phyloP scores from a whole-genome alignment of 2,113 vertebrate genomes.

The Paralichthys olivaceus region DNA sequence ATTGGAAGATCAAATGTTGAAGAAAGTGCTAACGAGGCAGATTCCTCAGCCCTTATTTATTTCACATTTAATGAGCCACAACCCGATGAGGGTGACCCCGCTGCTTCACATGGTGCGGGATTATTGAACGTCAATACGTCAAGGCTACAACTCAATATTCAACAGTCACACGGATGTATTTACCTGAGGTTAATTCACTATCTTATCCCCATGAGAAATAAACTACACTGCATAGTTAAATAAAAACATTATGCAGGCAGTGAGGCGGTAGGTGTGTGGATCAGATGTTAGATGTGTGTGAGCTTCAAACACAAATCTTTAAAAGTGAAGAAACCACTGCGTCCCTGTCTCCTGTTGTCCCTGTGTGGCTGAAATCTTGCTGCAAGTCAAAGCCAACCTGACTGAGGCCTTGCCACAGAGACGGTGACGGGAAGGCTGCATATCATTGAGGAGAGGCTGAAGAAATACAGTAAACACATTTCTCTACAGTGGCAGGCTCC shows the following conservation, averaged over 20 bases:
- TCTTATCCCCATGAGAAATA: slow-evolving; percentile 47
- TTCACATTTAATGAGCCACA: slow-evolving; percentile 67
- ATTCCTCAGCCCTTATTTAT: slow-evolving; percentile 33
- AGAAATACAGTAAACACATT: slow-evolving; percentile 19
- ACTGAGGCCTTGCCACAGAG: slow-evolving; percentile 21
- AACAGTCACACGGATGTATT: slow-evolving; percentile 58
- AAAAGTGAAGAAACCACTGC: slow-evolving; percentile 18
- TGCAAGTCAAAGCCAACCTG: slow-evolving; percentile 53
- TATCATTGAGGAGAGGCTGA: slow-evolving; percentile 35
- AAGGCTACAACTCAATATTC: slow-evolving; percentile 66
- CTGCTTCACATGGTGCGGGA: slow-evolving; percentile 38
- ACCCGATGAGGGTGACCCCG: slow-evolving; percentile 55
- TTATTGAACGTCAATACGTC: slow-evolving; percentile 62
- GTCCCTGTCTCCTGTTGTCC: slow-evolving; percentile 13
- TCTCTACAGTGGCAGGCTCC: slow-evolving; percentile 18
- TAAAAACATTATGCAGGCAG: neutral
- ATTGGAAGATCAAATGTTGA: slow-evolving; percentile 57
- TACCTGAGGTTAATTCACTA: slow-evolving; percentile 58
- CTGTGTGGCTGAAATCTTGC: slow-evolving; percentile 22
- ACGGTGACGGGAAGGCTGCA: slow-evolving; percentile 4
- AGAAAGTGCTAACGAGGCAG: slow-evolving; percentile 64
- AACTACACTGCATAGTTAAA: slow-evolving; percentile 48
- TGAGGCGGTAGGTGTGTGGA: neutral
- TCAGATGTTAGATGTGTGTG: slow-evolving; percentile 8
- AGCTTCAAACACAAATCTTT: slow-evolving; percentile 33